phyloP scores from a whole-genome alignment of 64 coral and sea anemone genomes.

The Pocillopora verrucosa region DNA sequence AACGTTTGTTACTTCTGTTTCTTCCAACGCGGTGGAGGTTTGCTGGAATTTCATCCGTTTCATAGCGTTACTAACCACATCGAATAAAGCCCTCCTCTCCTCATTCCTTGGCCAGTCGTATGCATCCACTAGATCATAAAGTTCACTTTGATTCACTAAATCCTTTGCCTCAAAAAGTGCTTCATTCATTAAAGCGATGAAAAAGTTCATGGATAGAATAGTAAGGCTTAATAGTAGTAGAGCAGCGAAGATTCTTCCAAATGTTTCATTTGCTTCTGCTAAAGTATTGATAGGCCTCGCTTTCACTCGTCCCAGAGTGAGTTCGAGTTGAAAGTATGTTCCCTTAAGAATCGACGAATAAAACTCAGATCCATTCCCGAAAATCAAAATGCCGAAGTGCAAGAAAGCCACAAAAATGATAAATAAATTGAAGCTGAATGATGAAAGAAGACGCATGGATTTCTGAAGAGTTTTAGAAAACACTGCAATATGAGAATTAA shows the following conservation, averaged over 20 bases:
- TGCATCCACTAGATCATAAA: constrained; percentile 25
- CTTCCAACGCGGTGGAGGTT: not conserved
- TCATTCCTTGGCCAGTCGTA: not conserved
- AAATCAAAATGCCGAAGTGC: constrained; percentile 14
- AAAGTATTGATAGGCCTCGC: constrained; percentile 27
- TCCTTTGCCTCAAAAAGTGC: constrained; percentile 31
- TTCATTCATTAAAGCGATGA: constrained; percentile 46
- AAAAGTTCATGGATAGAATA: constrained; percentile 37
- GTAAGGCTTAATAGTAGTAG: constrained; percentile 27
- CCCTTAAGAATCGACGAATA: constrained; percentile 8
- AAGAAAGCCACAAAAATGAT: constrained; percentile 33
- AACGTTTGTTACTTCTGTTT: not conserved
- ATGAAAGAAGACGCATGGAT: constrained; percentile 6
- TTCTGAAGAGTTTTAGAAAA: constrained; percentile 33
- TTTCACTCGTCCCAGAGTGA: constrained; percentile 38
- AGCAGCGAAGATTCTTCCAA: constrained; percentile 13
- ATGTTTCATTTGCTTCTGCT: not conserved
- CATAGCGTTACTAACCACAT: not conserved
- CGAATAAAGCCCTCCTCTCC: not conserved
- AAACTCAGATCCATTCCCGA: not conserved
- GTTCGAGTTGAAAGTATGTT: constrained; percentile 27
- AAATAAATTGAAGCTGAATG: constrained; percentile 18
- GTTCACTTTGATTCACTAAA: not conserved
- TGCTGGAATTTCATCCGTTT: not conserved
- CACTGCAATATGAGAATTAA: constrained; percentile 31